phyloP scores from a whole-genome alignment of 2,888 invertebrate genomes.

The Mythimna impura region DNA sequence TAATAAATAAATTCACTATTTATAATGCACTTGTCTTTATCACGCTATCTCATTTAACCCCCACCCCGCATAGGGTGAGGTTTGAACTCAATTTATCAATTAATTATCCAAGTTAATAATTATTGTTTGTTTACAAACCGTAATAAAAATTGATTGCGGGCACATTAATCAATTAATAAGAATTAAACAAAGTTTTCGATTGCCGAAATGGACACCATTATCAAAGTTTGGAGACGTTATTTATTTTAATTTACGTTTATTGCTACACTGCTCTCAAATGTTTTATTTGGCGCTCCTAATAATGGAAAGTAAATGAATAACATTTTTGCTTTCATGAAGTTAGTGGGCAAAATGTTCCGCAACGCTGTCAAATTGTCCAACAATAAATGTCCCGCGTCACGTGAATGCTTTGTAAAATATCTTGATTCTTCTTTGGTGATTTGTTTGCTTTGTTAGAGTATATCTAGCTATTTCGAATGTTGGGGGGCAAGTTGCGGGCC shows the following conservation, averaged over 20 bases:
- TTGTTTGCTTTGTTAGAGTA: no score
- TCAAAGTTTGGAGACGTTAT: slow-evolving; percentile 29
- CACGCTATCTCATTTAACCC: not conserved
- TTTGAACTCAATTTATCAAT: slow-evolving; percentile 21
- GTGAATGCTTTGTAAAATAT: no score
- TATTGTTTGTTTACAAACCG: slow-evolving; percentile 15
- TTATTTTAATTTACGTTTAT: slow-evolving; percentile 39
- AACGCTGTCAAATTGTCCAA: no score
- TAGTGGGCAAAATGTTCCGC: no score
- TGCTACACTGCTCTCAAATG: not conserved
- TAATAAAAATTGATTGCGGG: slow-evolving; percentile 45
- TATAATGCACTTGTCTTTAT: not conserved
- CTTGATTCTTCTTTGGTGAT: no score
- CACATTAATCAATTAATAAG: slow-evolving; percentile 50
- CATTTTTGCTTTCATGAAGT: not conserved
- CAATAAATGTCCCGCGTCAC: no score
- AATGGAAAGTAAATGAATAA: not conserved
- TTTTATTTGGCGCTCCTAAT: not conserved
- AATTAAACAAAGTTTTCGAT: slow-evolving; percentile 43
- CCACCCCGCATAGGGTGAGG: not conserved
- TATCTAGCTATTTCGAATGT: no score
- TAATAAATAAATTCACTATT: no score
- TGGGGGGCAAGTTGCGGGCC: no score
- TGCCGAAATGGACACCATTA: slow-evolving; percentile 35
- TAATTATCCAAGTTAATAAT: slow-evolving; percentile 26